phyloP scores from a whole-genome alignment of 2,113 vertebrate genomes.

The Nibea coibor region DNA sequence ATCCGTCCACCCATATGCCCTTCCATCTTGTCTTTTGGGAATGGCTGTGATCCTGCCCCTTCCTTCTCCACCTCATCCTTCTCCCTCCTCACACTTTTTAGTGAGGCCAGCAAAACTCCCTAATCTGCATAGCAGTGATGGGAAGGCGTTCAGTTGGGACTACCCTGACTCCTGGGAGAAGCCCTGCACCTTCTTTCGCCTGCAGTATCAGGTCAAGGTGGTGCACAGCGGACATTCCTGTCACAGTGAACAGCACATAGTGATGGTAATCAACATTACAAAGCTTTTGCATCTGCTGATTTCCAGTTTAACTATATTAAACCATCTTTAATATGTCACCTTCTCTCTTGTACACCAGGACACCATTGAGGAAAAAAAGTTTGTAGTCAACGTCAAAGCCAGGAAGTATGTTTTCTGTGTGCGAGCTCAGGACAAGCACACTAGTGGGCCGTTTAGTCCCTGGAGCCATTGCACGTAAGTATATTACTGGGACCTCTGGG shows the following conservation, averaged over 20 bases:
- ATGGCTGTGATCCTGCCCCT: too few relatives aligned
- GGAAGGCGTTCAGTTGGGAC: constrained; percentile 69
- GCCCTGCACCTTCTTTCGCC: constrained; percentile 73
- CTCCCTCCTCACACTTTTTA: constrained; percentile 20
- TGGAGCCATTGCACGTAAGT: constrained; percentile 79
- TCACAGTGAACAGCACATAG: neutral
- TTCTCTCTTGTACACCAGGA: constrained; percentile 5
- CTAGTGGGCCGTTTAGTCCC: constrained; percentile 68
- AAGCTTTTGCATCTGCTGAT: neutral
- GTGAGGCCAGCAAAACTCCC: constrained; percentile 74
- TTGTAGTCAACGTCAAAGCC: neutral
- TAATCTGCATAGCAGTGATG: constrained; percentile 23
- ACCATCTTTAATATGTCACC: neutral
- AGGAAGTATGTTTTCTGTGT: constrained; percentile 77
- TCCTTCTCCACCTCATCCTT: neutral
- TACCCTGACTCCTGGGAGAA: constrained; percentile 78
- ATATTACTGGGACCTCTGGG: too few relatives aligned
- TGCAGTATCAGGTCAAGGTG: constrained; percentile 79
- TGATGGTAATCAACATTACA: constrained; percentile 20
- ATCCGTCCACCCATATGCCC: neutral
- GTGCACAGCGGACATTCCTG: constrained; percentile 57
- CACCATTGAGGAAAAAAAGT: constrained; percentile 12
- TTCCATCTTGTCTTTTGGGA: neutral
- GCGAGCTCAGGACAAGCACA: constrained; percentile 74
- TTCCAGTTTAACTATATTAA: neutral